Evolutionary conservation across 1,140 invertebrate genomes (phyloP).

Genomic region (Phymastichus coffea): DNA sequence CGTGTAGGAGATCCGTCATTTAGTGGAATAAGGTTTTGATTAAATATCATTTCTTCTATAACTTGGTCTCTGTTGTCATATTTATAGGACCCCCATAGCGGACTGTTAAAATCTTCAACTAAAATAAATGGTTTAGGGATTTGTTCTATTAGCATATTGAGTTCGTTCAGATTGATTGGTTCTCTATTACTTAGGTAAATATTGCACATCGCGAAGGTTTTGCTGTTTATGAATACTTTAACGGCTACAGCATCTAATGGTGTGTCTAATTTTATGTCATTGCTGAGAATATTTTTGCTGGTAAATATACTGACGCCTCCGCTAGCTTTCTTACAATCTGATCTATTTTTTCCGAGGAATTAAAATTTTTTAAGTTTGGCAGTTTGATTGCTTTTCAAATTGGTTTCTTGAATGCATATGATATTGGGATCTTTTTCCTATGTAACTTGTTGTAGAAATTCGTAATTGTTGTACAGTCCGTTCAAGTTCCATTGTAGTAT

Average conservation of each 20-base stretch:
- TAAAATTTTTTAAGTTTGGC: slow-evolving; percentile 4
- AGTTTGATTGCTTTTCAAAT: slow-evolving; percentile 23
- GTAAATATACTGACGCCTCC: slow-evolving; percentile 35
- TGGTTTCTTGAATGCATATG: no score
- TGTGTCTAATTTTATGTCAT: slow-evolving; percentile 30
- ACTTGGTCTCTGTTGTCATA: slow-evolving; percentile 18
- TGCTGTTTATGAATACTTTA: slow-evolving; percentile 26
- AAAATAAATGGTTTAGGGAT: no score
- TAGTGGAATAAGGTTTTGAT: slow-evolving; percentile 27
- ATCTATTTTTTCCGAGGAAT: background rate
- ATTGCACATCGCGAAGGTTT: slow-evolving; percentile 35
- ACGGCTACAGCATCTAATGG: slow-evolving; percentile 34
- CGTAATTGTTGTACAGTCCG: no score
- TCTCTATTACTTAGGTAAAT: slow-evolving; percentile 37
- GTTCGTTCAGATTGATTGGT: slow-evolving; percentile 17
- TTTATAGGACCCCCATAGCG: slow-evolving; percentile 41
- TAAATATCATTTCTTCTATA: no score
- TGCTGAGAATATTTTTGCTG: slow-evolving; percentile 27
- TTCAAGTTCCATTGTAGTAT: no score
- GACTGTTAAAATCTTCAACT: slow-evolving; percentile 44
- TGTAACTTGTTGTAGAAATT: no score
- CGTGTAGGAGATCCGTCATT: slow-evolving; percentile 37
- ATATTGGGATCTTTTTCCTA: no score
- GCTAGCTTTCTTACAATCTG: slow-evolving; percentile 21
- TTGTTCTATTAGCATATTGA: slow-evolving; percentile 37